These are phyloP conservation scores for Brachyalestes nurse DNA, from an alignment of 2,797 vertebrate species.

Conservation along the genomic window DNA sequence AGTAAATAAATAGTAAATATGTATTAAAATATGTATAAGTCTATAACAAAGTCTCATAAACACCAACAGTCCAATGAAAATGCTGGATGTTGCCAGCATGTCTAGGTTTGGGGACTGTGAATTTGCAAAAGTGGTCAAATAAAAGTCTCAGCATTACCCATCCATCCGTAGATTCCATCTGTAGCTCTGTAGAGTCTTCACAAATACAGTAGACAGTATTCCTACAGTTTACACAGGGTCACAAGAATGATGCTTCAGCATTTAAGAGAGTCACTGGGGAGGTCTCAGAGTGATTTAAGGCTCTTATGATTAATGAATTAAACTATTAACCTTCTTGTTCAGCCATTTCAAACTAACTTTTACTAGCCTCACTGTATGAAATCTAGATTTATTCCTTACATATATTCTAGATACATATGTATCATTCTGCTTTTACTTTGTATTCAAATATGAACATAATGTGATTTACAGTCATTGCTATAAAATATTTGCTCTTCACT, in stretches of 20 bases:
- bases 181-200: neutral
- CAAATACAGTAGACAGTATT: neutral
- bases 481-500: too few species aligned
- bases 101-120: neutral
- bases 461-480: too few species aligned
- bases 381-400: too few species aligned
- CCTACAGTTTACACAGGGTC: neutral
- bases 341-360: neutral
- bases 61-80: neutral
- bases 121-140: neutral
- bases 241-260: neutral
- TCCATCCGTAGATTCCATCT: neutral
- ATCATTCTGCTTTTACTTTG: too few species aligned
- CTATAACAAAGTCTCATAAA: neutral
- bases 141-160: neutral
- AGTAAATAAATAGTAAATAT: too few species aligned
- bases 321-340: neutral
- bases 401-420: too few species aligned
- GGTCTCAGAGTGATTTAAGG: neutral
- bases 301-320: neutral
- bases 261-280: neutral
- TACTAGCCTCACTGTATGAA: too few species aligned
- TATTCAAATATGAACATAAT: too few species aligned
- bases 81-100: neutral
- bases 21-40: too few species aligned